Evolutionary conservation across 1,140 invertebrate species (phyloP).

Genomic region (Dryas iulia): DNA sequence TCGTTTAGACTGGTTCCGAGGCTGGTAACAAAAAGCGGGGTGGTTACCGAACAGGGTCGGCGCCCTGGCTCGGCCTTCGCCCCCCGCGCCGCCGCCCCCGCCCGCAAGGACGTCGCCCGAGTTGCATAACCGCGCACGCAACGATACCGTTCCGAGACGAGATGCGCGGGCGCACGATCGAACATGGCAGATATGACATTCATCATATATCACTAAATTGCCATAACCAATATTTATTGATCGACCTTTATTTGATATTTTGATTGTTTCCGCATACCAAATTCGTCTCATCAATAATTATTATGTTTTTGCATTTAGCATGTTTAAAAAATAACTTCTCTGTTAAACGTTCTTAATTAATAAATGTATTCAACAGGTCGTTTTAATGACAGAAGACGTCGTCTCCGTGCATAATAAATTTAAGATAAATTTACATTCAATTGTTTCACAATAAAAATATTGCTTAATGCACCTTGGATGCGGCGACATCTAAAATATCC

Average conservation of each 20-base stretch:
- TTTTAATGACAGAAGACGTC: too few relatives aligned
- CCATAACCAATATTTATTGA: slow-evolving; percentile 4
- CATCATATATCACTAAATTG: slow-evolving; percentile 20
- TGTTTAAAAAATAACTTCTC: too few relatives aligned
- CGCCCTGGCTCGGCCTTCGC: slow-evolving; percentile 62
- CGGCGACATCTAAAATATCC: background rate
- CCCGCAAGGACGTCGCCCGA: slow-evolving; percentile 59
- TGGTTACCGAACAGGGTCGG: slow-evolving; percentile 58
- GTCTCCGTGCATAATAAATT: background rate
- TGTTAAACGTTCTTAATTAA: too few relatives aligned
- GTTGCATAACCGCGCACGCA: slow-evolving; percentile 71
- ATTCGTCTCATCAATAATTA: slow-evolving; percentile 11
- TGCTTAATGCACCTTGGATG: background rate
- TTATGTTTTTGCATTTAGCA: background rate
- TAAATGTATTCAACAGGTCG: too few relatives aligned
- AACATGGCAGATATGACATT: slow-evolving; percentile 7
- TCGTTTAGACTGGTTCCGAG: slow-evolving; percentile 32
- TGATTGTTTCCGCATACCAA: slow-evolving; percentile 22
- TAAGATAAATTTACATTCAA: background rate
- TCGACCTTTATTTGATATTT: slow-evolving; percentile 6
- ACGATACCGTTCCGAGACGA: slow-evolving; percentile 50
- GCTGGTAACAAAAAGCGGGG: slow-evolving; percentile 54
- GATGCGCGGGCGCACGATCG: slow-evolving; percentile 24
- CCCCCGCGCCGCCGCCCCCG: slow-evolving; percentile 39
- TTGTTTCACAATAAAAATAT: background rate